phyloP scores from a whole-genome alignment of 2,113 vertebrate genomes.

The Colinus virginianus region DNA sequence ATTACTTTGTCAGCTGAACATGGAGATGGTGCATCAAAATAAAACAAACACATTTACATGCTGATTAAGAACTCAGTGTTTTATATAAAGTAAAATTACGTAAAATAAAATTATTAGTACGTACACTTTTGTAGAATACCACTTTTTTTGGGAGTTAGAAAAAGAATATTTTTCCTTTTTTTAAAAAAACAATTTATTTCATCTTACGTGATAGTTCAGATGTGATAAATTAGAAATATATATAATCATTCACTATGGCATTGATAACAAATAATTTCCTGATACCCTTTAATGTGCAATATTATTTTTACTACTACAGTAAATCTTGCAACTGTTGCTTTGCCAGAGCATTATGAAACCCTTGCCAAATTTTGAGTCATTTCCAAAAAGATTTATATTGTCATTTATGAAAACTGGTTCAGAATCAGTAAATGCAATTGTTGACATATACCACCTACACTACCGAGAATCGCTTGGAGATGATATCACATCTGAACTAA shows the following conservation, averaged over 20 bases:
- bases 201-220: neutral
- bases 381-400: neutral
- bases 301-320: neutral
- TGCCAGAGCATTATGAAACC: neutral
- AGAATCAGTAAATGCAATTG: neutral
- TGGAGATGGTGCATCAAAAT: neutral
- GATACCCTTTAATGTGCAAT: rapidly evolving
- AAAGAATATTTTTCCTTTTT: neutral
- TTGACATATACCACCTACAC: neutral
- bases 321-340: neutral
- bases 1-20: neutral
- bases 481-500: neutral
- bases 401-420: neutral
- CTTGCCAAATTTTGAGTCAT: neutral
- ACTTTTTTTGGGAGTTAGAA: neutral
- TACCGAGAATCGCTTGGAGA: neutral
- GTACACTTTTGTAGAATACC: neutral
- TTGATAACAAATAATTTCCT: neutral
- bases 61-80: neutral
- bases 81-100: neutral
- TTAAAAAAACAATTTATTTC: neutral
- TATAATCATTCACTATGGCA: neutral
- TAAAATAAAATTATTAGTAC: neutral
- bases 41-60: neutral
- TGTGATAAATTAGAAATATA: neutral